Base-by-base conservation (phyloP, 2,113 vertebrate genomes). In the Rhinolophus sinicus region DNA sequence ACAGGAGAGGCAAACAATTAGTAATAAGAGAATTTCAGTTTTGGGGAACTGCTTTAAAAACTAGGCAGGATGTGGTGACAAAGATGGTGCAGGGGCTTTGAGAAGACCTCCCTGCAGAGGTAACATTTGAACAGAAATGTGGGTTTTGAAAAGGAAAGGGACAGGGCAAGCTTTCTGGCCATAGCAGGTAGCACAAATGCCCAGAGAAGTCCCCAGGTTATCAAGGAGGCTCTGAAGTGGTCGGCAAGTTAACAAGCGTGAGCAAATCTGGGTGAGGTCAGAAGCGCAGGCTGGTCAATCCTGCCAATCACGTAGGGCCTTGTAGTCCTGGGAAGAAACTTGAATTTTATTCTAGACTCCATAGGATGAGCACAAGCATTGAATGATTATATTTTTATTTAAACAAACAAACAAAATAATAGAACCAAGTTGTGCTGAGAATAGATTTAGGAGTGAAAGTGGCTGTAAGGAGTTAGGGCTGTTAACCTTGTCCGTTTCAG, bases 181-280 rank as follows among this genome's bases (percentile, higher is more conserved):
- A 30, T 3, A 4, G 60, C 60, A 21, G 35, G 11, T n/a, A 24
- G 44, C 38, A 5, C 24, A 16, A 6, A 67, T 30, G 13, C 8
- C 14, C 14, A 1, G 8, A 30, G 35, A 64, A 35, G 33, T 21
- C 30, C 47, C 6, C 21, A 50, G 73, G 5, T 26, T 26, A 60
- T 40, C 2, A 0, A 47, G 67, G 30, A 38, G 15, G 16, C 58
- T 18, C 0, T 0, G 0, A 0, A 0, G 0, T 0, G 3, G 26
- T 0, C 3, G 44, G 24, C 16, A 2, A 19, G 13, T 10, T 18
- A 91, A 35, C 5, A 9, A 38, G 8, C 54, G 2, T 1, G 18
- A 56, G 10, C 24, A 26, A 16, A 33, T 10, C 6, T 2, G 38
- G 26, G 12, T 14, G 35, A 69, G 33, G 54, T 21, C n/a, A 9